Conservation (phyloP, 1,140 invertebrate genomes). For the Trachelipus rathkii region DNA sequence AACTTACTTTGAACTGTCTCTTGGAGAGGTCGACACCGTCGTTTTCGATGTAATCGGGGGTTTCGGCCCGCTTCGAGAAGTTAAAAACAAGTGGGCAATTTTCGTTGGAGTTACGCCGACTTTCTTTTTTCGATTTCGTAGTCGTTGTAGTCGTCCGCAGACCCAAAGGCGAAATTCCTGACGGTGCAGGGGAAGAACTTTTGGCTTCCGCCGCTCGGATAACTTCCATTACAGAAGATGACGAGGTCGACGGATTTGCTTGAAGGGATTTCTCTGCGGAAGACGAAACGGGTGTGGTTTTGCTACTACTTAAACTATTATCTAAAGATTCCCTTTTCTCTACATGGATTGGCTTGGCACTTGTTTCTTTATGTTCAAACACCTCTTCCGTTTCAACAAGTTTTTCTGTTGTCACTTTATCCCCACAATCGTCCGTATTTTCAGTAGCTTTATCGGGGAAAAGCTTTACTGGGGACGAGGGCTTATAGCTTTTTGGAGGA, state of each 20-base stretch:
- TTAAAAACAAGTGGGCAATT: constrained; percentile 77
- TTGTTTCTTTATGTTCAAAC: neutral
- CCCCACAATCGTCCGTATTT: neutral
- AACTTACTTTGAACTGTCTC: constrained; percentile 51
- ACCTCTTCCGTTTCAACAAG: neutral
- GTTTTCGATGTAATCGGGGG: constrained; percentile 85
- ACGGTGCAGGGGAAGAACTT: constrained; percentile 15
- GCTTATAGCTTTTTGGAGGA: constrained; percentile 7
- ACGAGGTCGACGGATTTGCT: neutral
- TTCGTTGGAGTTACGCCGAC: constrained; percentile 54
- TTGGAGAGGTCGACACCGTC: constrained; percentile 69
- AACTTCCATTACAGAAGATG: neutral
- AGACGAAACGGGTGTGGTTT: neutral
- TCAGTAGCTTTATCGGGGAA: neutral
- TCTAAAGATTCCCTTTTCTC: no score
- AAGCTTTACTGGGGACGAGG: neutral
- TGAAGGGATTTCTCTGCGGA: neutral
- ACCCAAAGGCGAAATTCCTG: constrained; percentile 18
- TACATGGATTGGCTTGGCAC: no score
- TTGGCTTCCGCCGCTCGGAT: constrained; percentile 19
- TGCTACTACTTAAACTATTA: neutral
- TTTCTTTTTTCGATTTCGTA: constrained; percentile 21
- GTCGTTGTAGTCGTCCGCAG: constrained; percentile 24
- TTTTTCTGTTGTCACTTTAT: neutral
- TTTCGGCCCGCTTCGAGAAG: constrained; percentile 65